Conservation (phyloP, 1,140 invertebrate species). For the Aphidius ervi region DNA sequence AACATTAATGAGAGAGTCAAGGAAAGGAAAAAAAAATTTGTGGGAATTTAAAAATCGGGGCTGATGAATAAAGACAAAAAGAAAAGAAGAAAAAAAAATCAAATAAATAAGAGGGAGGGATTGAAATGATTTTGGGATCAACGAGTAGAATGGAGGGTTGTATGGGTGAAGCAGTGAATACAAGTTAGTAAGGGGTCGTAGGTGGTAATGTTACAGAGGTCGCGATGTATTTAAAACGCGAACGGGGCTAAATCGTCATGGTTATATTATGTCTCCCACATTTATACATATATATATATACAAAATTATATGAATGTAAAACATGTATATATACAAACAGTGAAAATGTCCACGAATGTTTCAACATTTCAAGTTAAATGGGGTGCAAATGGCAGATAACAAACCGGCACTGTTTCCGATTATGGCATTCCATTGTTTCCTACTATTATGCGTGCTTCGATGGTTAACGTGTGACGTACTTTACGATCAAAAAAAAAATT, state of each 20-base stretch:
- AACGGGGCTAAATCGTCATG: constrained; percentile 25
- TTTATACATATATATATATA: background rate
- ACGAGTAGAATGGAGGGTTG: constrained; percentile 23
- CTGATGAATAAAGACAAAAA: constrained; percentile 18
- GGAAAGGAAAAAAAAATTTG: background rate
- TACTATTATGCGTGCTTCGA: constrained; percentile 54
- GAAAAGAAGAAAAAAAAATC: background rate
- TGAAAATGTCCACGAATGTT: constrained; percentile 37
- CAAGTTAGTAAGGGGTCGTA: background rate
- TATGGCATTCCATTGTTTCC: constrained; percentile 55
- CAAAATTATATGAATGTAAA: background rate
- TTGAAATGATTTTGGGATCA: constrained; percentile 21
- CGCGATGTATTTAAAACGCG: constrained; percentile 49
- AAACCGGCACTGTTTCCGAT: constrained; percentile 56
- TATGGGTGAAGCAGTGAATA: no score
- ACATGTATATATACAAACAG: constrained; percentile 15
- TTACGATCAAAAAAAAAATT: constrained; percentile 40
- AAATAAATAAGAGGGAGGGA: constrained; percentile 14
- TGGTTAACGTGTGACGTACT: constrained; percentile 50
- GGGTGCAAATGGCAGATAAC: constrained; percentile 56
- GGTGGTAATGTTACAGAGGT: constrained; percentile 23
- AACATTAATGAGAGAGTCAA: background rate
- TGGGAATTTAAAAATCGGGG: background rate
- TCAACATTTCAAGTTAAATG: constrained; percentile 55
- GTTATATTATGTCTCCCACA: no score